A percentile compares a stretch with the other conserved stretches of the same genome.
These are phyloP conservation scores for Harpagifer antarcticus DNA, from an alignment of 2,797 vertebrate species.

Conservation along the genomic window DNA sequence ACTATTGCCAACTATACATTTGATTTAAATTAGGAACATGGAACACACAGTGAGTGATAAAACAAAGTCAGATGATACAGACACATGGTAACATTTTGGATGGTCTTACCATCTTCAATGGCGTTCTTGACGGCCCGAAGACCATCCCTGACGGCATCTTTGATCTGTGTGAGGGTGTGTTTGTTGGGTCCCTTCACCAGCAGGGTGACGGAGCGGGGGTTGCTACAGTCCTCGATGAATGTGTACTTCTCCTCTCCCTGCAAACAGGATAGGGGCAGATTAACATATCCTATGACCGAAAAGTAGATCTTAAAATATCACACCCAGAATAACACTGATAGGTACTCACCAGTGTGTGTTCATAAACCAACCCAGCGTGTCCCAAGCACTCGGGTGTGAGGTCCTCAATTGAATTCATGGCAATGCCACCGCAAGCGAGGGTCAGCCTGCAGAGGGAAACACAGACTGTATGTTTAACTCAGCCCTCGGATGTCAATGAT, in stretches of 20 bases:
- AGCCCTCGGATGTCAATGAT: background rate
- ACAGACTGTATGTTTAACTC: background rate
- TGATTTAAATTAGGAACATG: background rate
- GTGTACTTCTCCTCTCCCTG: constrained; percentile 93
- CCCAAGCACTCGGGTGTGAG: constrained; percentile 93
- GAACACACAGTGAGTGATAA: background rate
- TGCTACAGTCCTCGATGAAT: constrained; percentile 91
- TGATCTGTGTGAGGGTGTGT: constrained; percentile 96
- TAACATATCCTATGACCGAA: background rate
- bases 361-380: constrained; percentile 92
- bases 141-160: constrained; percentile 95
- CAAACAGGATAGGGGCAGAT: background rate
- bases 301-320: no score
- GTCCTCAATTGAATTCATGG: constrained; percentile 96
- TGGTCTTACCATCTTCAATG: constrained; percentile 92
- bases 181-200: constrained; percentile 95
- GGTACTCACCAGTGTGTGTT: constrained; percentile 92
- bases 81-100: no score
- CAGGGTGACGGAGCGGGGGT: constrained; percentile 91
- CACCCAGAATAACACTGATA: background rate
- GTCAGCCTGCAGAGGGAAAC: constrained; percentile 83
- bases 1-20: background rate
- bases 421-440: constrained; percentile 94
- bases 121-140: constrained; percentile 96
- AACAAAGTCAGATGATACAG: background rate